Base-by-base conservation (phyloP, 2,888 invertebrate genomes). In the Nipponacmea schrenckii region DNA sequence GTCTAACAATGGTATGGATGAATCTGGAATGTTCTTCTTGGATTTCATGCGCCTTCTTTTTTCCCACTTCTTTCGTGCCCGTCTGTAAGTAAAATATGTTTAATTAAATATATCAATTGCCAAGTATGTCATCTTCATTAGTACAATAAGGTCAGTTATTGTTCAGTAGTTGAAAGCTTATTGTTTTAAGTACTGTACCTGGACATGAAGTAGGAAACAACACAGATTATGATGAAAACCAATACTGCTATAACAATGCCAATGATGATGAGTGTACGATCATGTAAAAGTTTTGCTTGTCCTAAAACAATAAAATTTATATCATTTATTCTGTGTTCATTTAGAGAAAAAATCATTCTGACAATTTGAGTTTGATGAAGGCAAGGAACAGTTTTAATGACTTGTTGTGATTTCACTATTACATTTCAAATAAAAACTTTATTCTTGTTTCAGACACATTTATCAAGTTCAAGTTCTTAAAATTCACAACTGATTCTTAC, bases 181-280 rank as follows among this genome's bases (percentile, higher is more conserved):
- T 39, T 39, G 24, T 24, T n/a, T n/a, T 24, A 26, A 15, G 48
- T 67, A 67, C 24, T 15, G 44, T 46, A 71, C 71, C 62, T 71
- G 17, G 68, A 67, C 31, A 80, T 74, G 76, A 78, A 78, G 72
- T 77, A 80, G 15, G 80, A 80, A 65, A 76, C 73, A 56, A 80
- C 74, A 67, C 80, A 80, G 72, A 80, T 80, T 24, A 75, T 77
- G 72, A 80, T 77, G 71, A 78, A 80, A 68, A 78, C 76, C 71
- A 80, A 75, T 69, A 77, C 77, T 65, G 75, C 78, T 68, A 77
- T 75, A 70, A 74, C 75, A 67, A 80, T 80, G 64, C 80, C 78
- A 62, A 80, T 75, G 69, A 80, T 74, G 76, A 80, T 72, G 72
- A 78, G 73, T 68, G 76, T 78, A 56, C 80, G 72, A 68, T 80